Conservation (phyloP, 2,113 vertebrate species). For the Paedocypris sp. region DNA sequence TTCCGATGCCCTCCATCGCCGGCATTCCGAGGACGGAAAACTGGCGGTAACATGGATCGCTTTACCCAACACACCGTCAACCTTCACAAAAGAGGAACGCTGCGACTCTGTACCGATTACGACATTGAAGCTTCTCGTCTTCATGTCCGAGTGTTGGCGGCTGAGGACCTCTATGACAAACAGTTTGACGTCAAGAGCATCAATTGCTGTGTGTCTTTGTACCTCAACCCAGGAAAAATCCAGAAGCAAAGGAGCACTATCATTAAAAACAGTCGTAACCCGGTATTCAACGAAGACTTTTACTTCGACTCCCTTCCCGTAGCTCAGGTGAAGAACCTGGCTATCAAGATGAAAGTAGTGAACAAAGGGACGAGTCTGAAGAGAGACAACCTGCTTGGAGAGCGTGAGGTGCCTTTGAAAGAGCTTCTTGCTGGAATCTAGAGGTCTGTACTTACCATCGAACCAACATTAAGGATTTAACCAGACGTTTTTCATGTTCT, state of each 20-base stretch:
- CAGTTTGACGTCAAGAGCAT: conserved; percentile 77
- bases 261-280: conserved; percentile 92
- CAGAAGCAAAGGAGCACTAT: conserved; percentile 96
- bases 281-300: conserved; percentile 95
- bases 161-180: conserved; percentile 80
- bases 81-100: conserved; percentile 72
- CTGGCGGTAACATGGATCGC: conserved; percentile 41
- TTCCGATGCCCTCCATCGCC: conserved; percentile 56
- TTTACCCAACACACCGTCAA: conserved; percentile 67
- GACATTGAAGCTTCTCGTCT: conserved; percentile 74
- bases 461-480: too few species aligned
- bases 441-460: background rate
- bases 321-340: conserved; percentile 73
- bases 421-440: conserved; percentile 68
- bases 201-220: conserved; percentile 90
- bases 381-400: conserved; percentile 83
- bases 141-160: conserved; percentile 73
- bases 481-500: too few species aligned
- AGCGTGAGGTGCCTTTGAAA: conserved; percentile 75
- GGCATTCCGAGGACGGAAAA: conserved; percentile 39
- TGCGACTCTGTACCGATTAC: conserved; percentile 77
- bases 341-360: conserved; percentile 89
- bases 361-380: conserved; percentile 96
- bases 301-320: conserved; percentile 85
- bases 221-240: conserved; percentile 86